Percentiles rank a stretch among this genome's conserved stretches.
These are phyloP conservation scores for Rhinichthys klamathensis DNA, from an alignment of 2,113 vertebrate genomes.

Conservation along the genomic window DNA sequence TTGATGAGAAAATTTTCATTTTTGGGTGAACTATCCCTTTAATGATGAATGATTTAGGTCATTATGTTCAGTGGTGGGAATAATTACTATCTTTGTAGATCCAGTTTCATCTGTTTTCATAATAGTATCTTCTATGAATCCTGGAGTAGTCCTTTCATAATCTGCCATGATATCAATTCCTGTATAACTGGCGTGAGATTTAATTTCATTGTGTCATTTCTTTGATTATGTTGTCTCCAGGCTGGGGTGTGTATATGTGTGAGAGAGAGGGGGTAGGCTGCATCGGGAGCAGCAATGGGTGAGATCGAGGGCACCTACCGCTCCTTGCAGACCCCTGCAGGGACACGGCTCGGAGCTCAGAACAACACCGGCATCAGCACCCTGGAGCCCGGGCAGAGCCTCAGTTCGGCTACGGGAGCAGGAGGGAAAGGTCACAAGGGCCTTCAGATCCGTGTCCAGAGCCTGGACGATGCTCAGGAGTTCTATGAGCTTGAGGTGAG, in stretches of 20 bases:
- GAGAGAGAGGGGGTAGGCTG: constrained; percentile 55
- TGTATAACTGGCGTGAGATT: neutral
- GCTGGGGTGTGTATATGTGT: constrained; percentile 57
- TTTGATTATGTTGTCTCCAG: constrained; percentile 19
- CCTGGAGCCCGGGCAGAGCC: constrained; percentile 85
- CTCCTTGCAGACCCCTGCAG: constrained; percentile 83
- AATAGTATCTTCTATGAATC: neutral
- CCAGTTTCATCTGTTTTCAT: neutral
- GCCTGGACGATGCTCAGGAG: constrained; percentile 87
- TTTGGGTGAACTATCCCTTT: too few species aligned
- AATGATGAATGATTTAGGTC: neutral
- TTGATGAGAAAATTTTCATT: too few species aligned
- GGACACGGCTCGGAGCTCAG: constrained; percentile 84
- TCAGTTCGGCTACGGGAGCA: constrained; percentile 63
- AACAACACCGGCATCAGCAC: constrained; percentile 85
- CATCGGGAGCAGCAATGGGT: constrained; percentile 80
- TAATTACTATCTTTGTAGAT: neutral
- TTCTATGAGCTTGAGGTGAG: constrained; percentile 86
- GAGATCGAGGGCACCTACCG: constrained; percentile 93
- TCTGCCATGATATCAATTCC: neutral
- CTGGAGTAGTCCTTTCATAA: too few species aligned
- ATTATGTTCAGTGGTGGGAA: neutral
- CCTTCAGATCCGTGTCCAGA: constrained; percentile 80
- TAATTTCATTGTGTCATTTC: neutral
- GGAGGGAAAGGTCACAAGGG: constrained; percentile 66